phyloP scores from a whole-genome alignment of 2,113 vertebrate genomes.

The Myiozetetes cayanensis region DNA sequence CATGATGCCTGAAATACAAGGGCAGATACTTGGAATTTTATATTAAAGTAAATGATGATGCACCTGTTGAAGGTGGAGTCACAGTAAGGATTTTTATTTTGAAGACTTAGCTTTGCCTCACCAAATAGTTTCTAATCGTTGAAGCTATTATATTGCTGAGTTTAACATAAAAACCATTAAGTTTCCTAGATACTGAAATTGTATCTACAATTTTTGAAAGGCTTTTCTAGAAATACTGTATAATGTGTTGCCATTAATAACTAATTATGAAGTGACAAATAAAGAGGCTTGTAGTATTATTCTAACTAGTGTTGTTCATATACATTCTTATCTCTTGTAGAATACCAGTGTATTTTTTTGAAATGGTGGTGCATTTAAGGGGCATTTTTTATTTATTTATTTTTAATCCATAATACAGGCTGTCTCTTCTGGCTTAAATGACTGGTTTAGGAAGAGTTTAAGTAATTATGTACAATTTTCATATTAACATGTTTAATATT shows the following conservation, averaged over 20 bases:
- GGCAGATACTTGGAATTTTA: background rate
- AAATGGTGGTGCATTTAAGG: background rate
- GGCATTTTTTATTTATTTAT: background rate
- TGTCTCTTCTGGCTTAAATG: background rate
- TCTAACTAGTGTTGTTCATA: background rate
- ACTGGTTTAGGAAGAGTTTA: background rate
- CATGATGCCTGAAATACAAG: background rate
- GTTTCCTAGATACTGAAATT: background rate
- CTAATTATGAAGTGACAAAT: constrained; percentile 2
- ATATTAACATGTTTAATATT: background rate
- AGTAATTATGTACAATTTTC: background rate
- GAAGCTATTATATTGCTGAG: background rate
- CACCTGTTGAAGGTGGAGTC: background rate
- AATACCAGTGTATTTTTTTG: background rate
- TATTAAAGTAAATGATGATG: background rate
- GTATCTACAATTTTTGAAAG: background rate
- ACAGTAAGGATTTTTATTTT: background rate
- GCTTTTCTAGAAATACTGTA: constrained; percentile 25
- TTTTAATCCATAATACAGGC: background rate
- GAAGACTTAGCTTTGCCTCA: background rate
- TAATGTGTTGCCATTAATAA: background rate
- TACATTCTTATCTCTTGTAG: background rate
- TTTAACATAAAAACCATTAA: background rate
- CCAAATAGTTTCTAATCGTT: background rate
- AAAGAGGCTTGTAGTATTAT: background rate